Base-by-base conservation (phyloP, 2,113 vertebrate species). In the Aphyosemion australe region DNA sequence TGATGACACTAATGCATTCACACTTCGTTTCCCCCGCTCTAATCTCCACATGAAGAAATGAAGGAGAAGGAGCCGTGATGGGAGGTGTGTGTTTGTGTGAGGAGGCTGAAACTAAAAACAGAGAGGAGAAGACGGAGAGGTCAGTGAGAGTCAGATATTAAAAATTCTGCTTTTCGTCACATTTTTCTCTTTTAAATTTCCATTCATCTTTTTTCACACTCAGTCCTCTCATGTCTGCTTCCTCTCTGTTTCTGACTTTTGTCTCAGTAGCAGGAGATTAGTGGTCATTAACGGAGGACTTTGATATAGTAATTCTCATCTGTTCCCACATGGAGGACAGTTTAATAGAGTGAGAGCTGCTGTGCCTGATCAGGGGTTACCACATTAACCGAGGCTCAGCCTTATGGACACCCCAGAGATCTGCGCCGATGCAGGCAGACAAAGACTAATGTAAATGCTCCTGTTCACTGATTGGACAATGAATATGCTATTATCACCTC, bases 281-380 rank as follows among this genome's bases (percentile, higher is more conserved):
- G 60, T 66, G 72, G 60, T 80, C 82, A 85, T 88, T 88, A 88
- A 75, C 73, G 56, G 65, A 74, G 72, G 77, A 86, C 76, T 65
- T 58, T 82, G 53, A 81, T 78, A 85, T 87, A 87, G 83, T 85
- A 79, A 87, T 79, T 61, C 76, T 89, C 82, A 85, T 87, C 77
- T 87, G 70, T 72, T 78, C 78, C 74, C 76, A 74, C 80, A 66
- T 73, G 78, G 82, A 86, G 80, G 85, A 66, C 75, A 79, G 69
- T 76, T 86, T 89, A 86, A 86, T 82, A 77, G 72, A 87, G 56
- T 60, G 82, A 80, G 72, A 72, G 67, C 61, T 60, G 43, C 56
- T 52, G 66, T 39, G 1, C 60, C 62, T 47, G 70, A 74, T 69
- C 61, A 68, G 67, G 69, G 65, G 77, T 65, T 75, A 83, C 69